A percentile compares a stretch with the other conserved stretches of the same genome.
Evolutionary conservation across 2,888 invertebrate genomes (phyloP).

Genomic region (Brassicogethes aeneus): DNA sequence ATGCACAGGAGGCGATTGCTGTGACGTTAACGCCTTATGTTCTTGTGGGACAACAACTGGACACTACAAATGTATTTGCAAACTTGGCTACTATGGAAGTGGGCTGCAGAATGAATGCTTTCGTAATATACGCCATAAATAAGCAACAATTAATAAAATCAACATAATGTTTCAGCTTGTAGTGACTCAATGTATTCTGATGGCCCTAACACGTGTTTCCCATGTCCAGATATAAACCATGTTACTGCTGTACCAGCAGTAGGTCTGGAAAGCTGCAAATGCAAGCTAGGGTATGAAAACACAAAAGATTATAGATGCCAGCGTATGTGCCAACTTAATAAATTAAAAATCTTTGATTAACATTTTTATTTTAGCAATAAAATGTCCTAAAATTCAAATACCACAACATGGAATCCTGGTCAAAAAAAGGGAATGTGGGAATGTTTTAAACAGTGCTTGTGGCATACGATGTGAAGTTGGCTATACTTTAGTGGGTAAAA

Average conservation of each 20-base stretch:
- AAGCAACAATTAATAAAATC: conserved; percentile 1
- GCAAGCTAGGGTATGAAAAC: conserved; percentile 50
- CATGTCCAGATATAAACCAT: conserved; percentile 58
- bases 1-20: conserved; percentile 47
- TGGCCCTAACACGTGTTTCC: conserved; percentile 39
- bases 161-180: conserved; percentile 45
- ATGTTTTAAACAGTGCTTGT: conserved; percentile 61
- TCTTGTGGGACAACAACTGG: conserved; percentile 60
- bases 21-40: conserved; percentile 52
- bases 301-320: conserved; percentile 45
- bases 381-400: conserved; percentile 48
- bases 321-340: conserved; percentile 35
- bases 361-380: conserved; percentile 39
- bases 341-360: not conserved
- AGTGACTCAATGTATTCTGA: conserved; percentile 58
- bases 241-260: conserved; percentile 49
- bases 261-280: conserved; percentile 48
- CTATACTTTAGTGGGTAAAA: conserved; percentile 42
- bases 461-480: conserved; percentile 59
- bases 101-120: conserved; percentile 51
- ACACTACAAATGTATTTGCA: conserved; percentile 59
- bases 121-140: conserved; percentile 37
- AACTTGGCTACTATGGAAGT: conserved; percentile 55
- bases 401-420: conserved; percentile 61
- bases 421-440: conserved; percentile 49